These are phyloP conservation scores for Thamnophis elegans DNA, from an alignment of 2,797 vertebrate genomes.

Conservation along the genomic window DNA sequence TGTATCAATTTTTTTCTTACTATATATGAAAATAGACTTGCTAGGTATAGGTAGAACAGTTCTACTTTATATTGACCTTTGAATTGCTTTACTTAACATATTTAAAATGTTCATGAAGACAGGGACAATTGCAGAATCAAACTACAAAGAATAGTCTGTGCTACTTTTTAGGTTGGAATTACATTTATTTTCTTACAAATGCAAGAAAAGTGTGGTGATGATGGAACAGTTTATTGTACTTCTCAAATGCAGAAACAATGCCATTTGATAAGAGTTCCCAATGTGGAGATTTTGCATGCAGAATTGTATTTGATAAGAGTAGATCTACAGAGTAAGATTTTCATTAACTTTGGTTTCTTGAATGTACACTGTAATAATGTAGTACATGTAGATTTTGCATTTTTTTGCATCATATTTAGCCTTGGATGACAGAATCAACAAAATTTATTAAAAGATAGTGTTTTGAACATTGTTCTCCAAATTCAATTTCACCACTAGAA, in stretches of 20 bases:
- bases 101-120: not conserved
- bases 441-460: not conserved
- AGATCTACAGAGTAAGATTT: not conserved
- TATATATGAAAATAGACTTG: not conserved
- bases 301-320: not conserved
- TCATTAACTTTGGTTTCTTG: not conserved
- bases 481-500: not conserved
- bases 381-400: not conserved
- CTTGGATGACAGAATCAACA: not conserved
- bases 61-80: not conserved
- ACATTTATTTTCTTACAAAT: not conserved
- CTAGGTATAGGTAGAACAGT: not conserved
- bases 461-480: not conserved
- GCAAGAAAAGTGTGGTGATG: not conserved
- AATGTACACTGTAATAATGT: not conserved
- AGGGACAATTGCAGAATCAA: not conserved
- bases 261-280: not conserved
- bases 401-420: not conserved
- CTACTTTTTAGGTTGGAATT: not conserved
- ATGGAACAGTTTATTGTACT: not conserved
- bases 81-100: not conserved
- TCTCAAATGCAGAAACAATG: not conserved
- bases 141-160: not conserved
- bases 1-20: not conserved
- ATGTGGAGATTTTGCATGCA: not conserved